Evolutionary conservation across 2,113 vertebrate species (phyloP), one percentile per base, ranked within the genome.

Genomic region (Pygoscelis adeliae): DNA sequence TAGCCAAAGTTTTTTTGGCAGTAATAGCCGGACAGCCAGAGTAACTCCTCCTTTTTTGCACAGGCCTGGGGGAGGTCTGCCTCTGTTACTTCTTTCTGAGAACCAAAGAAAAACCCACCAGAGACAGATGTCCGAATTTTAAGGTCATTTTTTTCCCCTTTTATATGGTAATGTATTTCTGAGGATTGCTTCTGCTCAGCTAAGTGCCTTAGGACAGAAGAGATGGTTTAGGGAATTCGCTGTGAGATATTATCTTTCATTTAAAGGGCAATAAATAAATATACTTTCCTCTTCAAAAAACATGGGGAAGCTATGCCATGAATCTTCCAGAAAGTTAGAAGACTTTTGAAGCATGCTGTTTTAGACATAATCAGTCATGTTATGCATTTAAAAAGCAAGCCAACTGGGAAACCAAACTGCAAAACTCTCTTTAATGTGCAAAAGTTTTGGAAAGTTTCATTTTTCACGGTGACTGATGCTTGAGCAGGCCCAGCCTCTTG

Each of bases 221-320:
- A 89, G 92, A 71, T 74, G 77, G 50, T 84, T 83, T 40, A 22
- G 72, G 69, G 96, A 97, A 96, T 44, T 67, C 94, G 77, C 89
- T 91, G 89, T 27, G 71, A 93, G 92, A 89, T 62, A 5, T 50
- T 22, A 67, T 86, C 77, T 87, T 83, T 92, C 89, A 63, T 73
- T 59, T 92, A 34, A 84, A 94, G 97, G 59, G 61, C 80, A 87
- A 71, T 91, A 94, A 90, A 94, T 89, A 97, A 95, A 96, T 81
- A 71, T 12, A 86, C 67, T 78, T 95, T 66, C 63, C 63, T 70
- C 73, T 78, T 92, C 80, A 83, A 87, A 96, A 90, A 87, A 67
- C 76, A 59, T 7, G 40, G 71, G 44, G 32, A 82, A 84, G 44
- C 44, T n/a, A 1, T 52, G 52, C 59, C 61, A 87, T 96, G 96